Evolutionary conservation across 37 sponge, comb jelly and placozoan genomes (phyloP), one percentile per base, ranked within the genome.

Genomic region (Spongilla lacustris): DNA sequence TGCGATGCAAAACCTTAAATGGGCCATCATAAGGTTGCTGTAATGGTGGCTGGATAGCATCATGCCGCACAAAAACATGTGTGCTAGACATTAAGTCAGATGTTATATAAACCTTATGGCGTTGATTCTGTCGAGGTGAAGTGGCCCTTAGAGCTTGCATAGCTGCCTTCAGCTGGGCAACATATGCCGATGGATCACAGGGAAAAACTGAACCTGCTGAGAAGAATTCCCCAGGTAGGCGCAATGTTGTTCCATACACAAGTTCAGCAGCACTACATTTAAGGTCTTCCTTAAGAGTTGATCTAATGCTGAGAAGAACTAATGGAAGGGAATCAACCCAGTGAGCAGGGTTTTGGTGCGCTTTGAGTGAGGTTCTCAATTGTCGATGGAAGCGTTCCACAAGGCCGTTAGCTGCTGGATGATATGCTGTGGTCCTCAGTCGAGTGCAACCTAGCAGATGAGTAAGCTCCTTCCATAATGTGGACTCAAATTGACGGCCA

Each of bases 311-410:
- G 1, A 89, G 79, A 0, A 89, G 78, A 12, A 79, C 79, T 13
- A 89, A 23, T 28, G 89, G 85, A 1, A 84, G 75, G 0, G 75
- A 0, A 32, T 77, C 71, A 5, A 41, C 69, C 85, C 84, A 89
- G 80, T 79, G 48, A 32, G 68, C 34, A 19, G 84, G 69, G 2
- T 24, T 50, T 23, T 80, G 32, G 4, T 79, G 74, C 2, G 78
- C 41, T 32, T 84, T 83, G 79, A 84, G 84, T n/a, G 85, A 58
- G 1, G 90, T 71, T 36, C 85, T 90, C 69, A 90, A 77, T 27
- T 90, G 90, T 26, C 85, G 80, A 27, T 90, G 90, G 25, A 90
- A 77, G 22, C 86, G 85, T 66, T 90, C 90, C 9, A 90, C 66
- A 58, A 90, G 69, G 11, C 90, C 90, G 68, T 90, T 90, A 49